Evolutionary conservation across 2,113 vertebrate species (phyloP).

Genomic region (Vidua macroura): DNA sequence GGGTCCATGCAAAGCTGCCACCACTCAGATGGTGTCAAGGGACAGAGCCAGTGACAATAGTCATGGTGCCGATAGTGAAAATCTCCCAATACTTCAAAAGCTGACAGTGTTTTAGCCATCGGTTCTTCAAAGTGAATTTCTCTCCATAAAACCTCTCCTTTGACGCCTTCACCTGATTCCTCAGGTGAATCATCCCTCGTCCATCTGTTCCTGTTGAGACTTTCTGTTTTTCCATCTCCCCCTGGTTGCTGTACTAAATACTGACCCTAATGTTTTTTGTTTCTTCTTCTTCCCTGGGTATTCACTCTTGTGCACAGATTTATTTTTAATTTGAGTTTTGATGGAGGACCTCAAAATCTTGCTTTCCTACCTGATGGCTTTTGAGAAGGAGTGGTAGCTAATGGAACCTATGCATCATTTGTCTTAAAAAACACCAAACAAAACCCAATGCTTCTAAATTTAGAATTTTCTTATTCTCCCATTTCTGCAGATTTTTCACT

Average conservation of each 20-base stretch:
- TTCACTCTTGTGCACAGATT: not conserved
- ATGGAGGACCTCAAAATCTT: not conserved
- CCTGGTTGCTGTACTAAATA: not conserved
- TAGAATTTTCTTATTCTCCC: not conserved
- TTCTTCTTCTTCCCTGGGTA: not conserved
- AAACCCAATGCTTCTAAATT: not conserved
- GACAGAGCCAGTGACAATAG: not conserved
- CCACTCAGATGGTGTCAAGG: not conserved
- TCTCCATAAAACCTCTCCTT: not conserved
- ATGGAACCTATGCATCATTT: not conserved
- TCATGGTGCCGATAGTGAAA: not conserved
- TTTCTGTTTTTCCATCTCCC: not conserved
- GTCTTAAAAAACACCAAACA: not conserved
- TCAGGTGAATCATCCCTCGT: not conserved
- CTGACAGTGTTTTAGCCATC: not conserved
- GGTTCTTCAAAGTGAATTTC: not conserved
- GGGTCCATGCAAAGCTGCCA: not conserved
- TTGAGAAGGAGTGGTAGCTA: not conserved
- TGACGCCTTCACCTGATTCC: not conserved
- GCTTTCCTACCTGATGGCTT: not conserved
- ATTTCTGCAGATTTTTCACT: not conserved
- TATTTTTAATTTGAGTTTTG: not conserved
- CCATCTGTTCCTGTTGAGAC: not conserved
- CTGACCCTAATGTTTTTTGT: not conserved
- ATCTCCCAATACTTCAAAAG: not conserved